Evolutionary conservation across 2,113 vertebrate genomes (phyloP), one percentile per base, ranked within the genome.

Genomic region (Abramis brama): DNA sequence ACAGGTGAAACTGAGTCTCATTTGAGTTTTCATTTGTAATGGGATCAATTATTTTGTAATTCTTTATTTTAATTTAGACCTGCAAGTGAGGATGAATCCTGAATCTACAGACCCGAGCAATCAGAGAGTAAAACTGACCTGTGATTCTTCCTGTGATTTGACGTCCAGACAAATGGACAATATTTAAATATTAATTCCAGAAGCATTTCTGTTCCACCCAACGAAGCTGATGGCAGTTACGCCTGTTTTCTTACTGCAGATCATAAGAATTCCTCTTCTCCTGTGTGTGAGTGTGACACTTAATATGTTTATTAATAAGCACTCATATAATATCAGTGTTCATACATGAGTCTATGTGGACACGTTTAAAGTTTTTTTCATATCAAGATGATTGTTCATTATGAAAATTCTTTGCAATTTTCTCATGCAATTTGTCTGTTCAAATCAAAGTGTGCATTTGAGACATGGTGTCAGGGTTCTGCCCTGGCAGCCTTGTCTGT

Each of bases 261-360:
- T 15, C 15, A 13, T 21, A 39, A 0, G 3, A 19, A 5, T 15
- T 74, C 50, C 10, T 83, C 81, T 2, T 39, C 81, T 62, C 33
- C 64, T 47, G 27, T 84, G 3, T 87, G 86, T 87, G 50, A 87
- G 82, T 83, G 76, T 83, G 45, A 62, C 8, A 52, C 21, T 36
- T 52, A 3, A 27, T 62, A 6, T 21, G 6, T 17, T 66, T 66
- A 60, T 68, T 68, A 33, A 9, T 36, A 7, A 70, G 1, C 33
- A 73, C 9, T 73, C 12, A n/a, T 73, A 43, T 36, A 43, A 73
- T 43, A 39, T 73, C 17, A 70, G 7, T 5, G 68, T 43, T 73
- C 4, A 73, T 21, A 43, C 36, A 23, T 13, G 3, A 8, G 2
- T 21, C 21, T 9, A 36, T 36, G 27, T 27, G 66, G 27, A 68